A percentile compares a stretch with the other conserved stretches of the same genome.
phyloP scores from a whole-genome alignment of 2,797 vertebrate species.

The Sebastiscus tertius region DNA sequence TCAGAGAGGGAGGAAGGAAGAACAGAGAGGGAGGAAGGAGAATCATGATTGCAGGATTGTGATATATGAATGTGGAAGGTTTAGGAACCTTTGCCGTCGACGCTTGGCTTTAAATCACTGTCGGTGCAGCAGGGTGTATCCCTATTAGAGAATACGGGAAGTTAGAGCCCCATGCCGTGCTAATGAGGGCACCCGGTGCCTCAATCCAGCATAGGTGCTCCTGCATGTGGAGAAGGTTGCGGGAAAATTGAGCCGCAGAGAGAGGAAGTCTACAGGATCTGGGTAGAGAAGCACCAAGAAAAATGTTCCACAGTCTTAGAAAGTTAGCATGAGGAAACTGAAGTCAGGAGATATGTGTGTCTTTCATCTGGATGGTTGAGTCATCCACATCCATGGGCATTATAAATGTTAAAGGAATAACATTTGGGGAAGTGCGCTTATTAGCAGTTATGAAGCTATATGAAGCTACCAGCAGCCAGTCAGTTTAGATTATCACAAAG shows the following conservation, averaged over 20 bases:
- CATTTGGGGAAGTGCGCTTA: neutral
- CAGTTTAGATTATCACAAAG: neutral
- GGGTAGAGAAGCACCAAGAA: neutral
- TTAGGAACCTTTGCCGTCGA: slow-evolving; percentile 19
- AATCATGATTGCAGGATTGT: neutral
- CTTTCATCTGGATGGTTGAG: neutral
- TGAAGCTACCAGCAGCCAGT: neutral
- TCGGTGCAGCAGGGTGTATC: slow-evolving; percentile 39
- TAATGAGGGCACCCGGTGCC: slow-evolving; percentile 57
- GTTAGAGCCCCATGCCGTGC: slow-evolving; percentile 53
- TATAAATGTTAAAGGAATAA: neutral
- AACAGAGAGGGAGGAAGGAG: neutral
- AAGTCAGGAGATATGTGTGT: neutral
- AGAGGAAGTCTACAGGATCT: slow-evolving; percentile 8
- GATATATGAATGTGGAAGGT: slow-evolving; percentile 25
- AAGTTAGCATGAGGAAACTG: neutral
- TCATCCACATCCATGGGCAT: neutral
- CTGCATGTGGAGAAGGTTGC: slow-evolving; percentile 30
- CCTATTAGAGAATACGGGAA: slow-evolving; percentile 22
- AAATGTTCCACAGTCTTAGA: slow-evolving; percentile 1
- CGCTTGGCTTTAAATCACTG: slow-evolving; percentile 26
- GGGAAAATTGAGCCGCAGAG: slow-evolving; percentile 51
- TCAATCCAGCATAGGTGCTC: slow-evolving; percentile 43
- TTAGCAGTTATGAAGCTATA: neutral
- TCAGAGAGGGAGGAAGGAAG: neutral